Evolutionary conservation across 2,888 invertebrate species (phyloP).

Genomic region (Girardia tigrina): DNA sequence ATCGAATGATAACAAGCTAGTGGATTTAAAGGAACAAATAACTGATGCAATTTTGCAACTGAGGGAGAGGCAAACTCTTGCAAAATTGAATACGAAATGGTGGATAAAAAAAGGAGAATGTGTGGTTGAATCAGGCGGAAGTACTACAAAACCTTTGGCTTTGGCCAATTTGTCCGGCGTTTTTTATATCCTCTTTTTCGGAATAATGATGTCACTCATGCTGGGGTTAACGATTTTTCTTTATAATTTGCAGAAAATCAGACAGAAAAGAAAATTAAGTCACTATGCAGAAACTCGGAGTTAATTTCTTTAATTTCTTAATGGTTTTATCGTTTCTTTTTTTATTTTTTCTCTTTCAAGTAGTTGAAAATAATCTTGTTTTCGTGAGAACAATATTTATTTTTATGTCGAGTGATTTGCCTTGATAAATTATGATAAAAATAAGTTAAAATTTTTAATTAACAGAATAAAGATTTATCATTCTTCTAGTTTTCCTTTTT

Average conservation of each 20-base stretch:
- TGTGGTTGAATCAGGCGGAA: neutral
- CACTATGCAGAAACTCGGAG: neutral
- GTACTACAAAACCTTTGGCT: constrained; percentile 21
- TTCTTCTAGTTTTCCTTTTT: too few species aligned
- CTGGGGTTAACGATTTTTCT: constrained; percentile 24
- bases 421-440: too few species aligned
- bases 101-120: constrained; percentile 35
- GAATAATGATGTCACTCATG: constrained; percentile 28
- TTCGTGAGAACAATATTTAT: neutral
- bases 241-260: constrained; percentile 6
- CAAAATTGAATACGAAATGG: constrained; percentile 30
- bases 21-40: constrained; percentile 25
- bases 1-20: neutral
- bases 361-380: neutral
- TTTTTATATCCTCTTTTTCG: constrained; percentile 34
- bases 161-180: constrained; percentile 34
- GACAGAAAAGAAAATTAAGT: constrained; percentile 16
- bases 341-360: neutral
- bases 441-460: too few species aligned
- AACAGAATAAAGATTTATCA: too few species aligned
- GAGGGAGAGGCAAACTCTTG: constrained; percentile 31
- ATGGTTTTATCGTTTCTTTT: neutral
- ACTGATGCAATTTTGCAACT: constrained; percentile 34
- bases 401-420: neutral
- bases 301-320: neutral